Evolutionary conservation across 1,140 invertebrate species (phyloP).

Genomic region (Cherax quadricarinatus): DNA sequence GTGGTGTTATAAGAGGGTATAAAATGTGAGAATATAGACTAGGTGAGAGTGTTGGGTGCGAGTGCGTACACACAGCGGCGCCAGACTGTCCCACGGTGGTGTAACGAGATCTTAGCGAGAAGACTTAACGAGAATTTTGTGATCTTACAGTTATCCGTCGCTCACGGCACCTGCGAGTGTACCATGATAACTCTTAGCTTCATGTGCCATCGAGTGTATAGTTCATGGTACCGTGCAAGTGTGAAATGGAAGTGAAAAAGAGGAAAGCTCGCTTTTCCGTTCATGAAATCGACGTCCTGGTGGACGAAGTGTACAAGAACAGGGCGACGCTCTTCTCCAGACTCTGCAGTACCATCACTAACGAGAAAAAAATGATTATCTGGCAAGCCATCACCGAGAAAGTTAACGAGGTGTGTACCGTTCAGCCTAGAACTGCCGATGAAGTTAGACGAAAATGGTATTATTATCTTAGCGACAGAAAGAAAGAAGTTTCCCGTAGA

Average conservation of each 20-base stretch:
- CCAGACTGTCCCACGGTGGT: constrained; percentile 18
- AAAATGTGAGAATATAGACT: background rate
- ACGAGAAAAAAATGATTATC: constrained; percentile 8
- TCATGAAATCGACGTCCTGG: constrained; percentile 18
- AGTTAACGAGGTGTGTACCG: constrained; percentile 7
- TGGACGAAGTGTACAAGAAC: constrained; percentile 18
- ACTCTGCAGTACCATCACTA: constrained; percentile 2
- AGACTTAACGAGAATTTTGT: constrained; percentile 9
- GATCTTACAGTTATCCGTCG: background rate
- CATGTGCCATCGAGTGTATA: background rate
- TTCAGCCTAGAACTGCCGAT: constrained; percentile 7
- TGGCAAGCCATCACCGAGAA: constrained; percentile 18
- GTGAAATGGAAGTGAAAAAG: constrained; percentile 1
- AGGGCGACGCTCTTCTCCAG: constrained; percentile 13
- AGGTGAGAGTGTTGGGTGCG: background rate
- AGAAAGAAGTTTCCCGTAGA: constrained; percentile 6
- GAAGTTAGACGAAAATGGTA: constrained; percentile 27
- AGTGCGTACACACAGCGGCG: constrained; percentile 13
- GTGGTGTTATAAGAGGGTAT: background rate
- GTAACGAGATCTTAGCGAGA: constrained; percentile 39
- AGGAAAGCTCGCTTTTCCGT: constrained; percentile 28
- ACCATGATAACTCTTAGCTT: background rate
- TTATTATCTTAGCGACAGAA: constrained; percentile 35
- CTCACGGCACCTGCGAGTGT: too few relatives aligned
- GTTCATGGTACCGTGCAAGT: background rate